Conservation (phyloP, 2,113 vertebrate species). For the Saccopteryx leptura region DNA sequence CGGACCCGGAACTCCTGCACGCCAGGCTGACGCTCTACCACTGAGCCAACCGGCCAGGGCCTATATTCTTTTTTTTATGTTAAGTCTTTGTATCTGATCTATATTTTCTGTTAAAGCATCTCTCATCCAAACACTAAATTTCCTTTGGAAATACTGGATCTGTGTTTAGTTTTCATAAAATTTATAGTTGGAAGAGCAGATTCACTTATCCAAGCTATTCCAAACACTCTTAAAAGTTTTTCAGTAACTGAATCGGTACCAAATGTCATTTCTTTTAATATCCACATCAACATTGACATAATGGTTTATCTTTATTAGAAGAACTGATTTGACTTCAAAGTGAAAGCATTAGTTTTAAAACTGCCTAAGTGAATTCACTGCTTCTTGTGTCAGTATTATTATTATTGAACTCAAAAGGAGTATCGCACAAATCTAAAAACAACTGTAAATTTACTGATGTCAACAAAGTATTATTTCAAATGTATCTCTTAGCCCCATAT, state of each 20-base stretch:
- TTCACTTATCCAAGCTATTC: background rate
- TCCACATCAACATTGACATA: background rate
- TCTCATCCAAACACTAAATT: background rate
- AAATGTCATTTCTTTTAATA: background rate
- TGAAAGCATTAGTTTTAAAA: background rate
- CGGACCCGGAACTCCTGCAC: too few species aligned
- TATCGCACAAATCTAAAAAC: background rate
- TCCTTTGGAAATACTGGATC: background rate
- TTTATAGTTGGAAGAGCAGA: background rate
- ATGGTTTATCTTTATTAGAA: background rate
- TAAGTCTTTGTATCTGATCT: background rate
- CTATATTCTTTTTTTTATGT: background rate
- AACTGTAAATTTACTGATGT: background rate
- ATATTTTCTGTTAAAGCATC: background rate
- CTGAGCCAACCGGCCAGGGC: too few species aligned
- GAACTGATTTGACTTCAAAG: background rate
- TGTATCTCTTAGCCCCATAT: constrained; percentile 20
- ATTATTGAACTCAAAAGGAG: background rate
- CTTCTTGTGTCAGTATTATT: background rate
- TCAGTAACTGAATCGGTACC: background rate
- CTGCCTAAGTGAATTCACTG: background rate
- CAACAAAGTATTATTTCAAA: background rate
- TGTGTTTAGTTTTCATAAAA: constrained; percentile 29
- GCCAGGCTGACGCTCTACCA: too few species aligned
- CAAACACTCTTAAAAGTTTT: background rate